Conservation (phyloP, 23 tunicate species). For the Trididemnum nubilum region DNA sequence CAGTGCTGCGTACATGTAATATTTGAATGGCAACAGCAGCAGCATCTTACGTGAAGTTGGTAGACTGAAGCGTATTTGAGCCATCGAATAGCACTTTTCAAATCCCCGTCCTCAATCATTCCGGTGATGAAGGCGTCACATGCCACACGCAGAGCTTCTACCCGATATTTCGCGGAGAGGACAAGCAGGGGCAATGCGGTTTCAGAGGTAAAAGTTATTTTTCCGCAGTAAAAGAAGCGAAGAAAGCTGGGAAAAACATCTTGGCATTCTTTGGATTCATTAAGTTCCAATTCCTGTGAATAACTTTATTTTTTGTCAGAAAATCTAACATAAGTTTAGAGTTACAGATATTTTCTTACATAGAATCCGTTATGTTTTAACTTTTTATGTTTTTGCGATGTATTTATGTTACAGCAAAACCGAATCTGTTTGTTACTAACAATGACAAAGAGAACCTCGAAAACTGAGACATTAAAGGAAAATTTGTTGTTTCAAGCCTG, state of each 20-base stretch:
- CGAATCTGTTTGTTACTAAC: too few relatives aligned
- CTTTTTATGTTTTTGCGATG: too few relatives aligned
- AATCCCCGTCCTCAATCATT: constrained; percentile 97
- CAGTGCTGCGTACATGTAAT: too few relatives aligned
- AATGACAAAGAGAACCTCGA: too few relatives aligned
- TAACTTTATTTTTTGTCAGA: background rate
- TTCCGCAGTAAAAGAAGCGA: constrained; percentile 96
- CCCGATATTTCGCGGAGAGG: constrained; percentile 79
- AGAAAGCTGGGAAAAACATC: constrained; percentile 78
- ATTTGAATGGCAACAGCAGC: too few relatives aligned
- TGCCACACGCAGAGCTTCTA: constrained; percentile 82
- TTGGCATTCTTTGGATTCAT: constrained; percentile 89
- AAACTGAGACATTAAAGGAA: too few relatives aligned
- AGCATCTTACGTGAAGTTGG: constrained; percentile 66
- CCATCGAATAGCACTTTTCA: constrained; percentile 88
- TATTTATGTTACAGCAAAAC: too few relatives aligned
- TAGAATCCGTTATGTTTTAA: too few relatives aligned
- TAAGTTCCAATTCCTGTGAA: constrained; percentile 74
- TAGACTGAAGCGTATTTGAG: constrained; percentile 76
- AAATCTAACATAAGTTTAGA: background rate
- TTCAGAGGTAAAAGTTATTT: constrained; percentile 73
- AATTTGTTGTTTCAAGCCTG: too few relatives aligned
- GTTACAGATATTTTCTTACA: too few relatives aligned
- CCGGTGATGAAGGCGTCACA: constrained; percentile 92
- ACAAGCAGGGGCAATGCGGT: constrained; percentile 92